Base-by-base conservation (phyloP, 2,888 invertebrate species). In the Macrosoma leucophasiata region DNA sequence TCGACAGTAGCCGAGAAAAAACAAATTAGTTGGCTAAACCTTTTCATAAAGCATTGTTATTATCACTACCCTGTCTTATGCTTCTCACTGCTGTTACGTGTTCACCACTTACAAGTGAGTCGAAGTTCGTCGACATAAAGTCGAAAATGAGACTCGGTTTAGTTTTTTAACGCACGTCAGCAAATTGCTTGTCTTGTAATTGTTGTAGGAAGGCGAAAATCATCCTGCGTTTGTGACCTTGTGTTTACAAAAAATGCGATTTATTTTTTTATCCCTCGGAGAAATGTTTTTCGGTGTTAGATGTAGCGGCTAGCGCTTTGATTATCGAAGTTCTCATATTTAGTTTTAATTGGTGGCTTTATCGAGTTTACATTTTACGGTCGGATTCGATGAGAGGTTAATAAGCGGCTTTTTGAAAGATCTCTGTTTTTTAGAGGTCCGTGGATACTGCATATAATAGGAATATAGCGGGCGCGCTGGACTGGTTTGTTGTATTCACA, bases 331-430 rank as follows among this genome's bases (percentile, higher is more conserved):
- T 79, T 82, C 82, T 84, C 84, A 81, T 84, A 77, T 84, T 82
- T 81, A 82, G 82, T 82, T 84, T 84, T 84, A 84, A 84, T 84
- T 84, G 84, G 84, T 84, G 81, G 79, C 81, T 81, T 84, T 82
- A 84, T 82, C 82, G 81, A 81, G 82, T 84, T 84, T 84, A 84
- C 82, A 79, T 82, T 84, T 84, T 84, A 82, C 84, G 84, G 84
- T 82, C 76, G 71, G 67, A 73, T 62, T 74, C 81, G 84, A 81
- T 81, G 84, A 84, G 81, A 79, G 81, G 82, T 81, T 82, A 84
- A 82, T 82, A 82, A 82, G 84, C 84, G 84, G 82, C 81, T 71
- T 77, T 82, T 79, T 81, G 77, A 81, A 76, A 81, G 72, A 78
- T 69, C 74, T 70, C 58, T 58, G 62, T 71, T 77, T 78, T 76